Conservation (phyloP, 2,113 vertebrate genomes). For the Tiliqua scincoides region DNA sequence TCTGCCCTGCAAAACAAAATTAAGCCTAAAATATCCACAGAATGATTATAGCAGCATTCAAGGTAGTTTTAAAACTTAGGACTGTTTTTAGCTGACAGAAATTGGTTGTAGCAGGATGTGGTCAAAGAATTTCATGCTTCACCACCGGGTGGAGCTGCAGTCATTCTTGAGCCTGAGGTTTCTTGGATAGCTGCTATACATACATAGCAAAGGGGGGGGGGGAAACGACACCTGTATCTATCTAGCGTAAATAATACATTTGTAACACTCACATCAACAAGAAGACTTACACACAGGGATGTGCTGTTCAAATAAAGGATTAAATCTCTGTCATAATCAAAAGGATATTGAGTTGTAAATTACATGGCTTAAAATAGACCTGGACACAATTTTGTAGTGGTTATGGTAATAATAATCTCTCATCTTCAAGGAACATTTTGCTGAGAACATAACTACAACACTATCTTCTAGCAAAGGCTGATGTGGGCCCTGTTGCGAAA, state of each 20-base stretch:
- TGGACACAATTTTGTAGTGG: constrained; percentile 24
- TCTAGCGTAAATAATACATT: constrained; percentile 48
- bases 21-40: neutral
- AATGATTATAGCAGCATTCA: neutral
- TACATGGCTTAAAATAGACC: constrained; percentile 53
- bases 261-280: constrained; percentile 30
- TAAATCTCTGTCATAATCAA: constrained; percentile 39
- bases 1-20: constrained; percentile 21
- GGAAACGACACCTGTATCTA: neutral
- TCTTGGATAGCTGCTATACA: neutral
- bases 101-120: neutral
- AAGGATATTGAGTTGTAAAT: constrained; percentile 46
- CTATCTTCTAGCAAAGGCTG: constrained; percentile 18
- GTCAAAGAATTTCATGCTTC: neutral
- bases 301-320: constrained; percentile 15
- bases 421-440: constrained; percentile 48
- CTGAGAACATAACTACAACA: constrained; percentile 33
- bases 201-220: neutral
- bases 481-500: constrained; percentile 32
- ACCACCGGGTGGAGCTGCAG: constrained; percentile 18
- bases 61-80: neutral
- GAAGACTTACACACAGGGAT: neutral
- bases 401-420: constrained; percentile 48
- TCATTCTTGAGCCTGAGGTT: constrained; percentile 3
- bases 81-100: neutral